These are phyloP conservation scores for Tor tambroides DNA, from an alignment of 2,113 vertebrate species.

Conservation along the genomic window DNA sequence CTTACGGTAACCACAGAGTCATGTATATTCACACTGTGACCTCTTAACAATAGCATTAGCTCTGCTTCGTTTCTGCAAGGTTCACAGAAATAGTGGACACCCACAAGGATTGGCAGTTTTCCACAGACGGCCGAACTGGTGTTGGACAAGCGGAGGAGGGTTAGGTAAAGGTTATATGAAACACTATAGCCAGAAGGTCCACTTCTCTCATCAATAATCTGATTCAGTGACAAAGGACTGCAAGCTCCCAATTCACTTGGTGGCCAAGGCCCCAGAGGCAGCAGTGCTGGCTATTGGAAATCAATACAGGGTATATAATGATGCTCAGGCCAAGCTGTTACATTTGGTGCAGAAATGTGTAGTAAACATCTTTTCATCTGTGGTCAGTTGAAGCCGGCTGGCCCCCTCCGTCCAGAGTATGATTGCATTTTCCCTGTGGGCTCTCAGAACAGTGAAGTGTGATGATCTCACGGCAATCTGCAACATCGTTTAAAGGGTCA, in stretches of 20 bases:
- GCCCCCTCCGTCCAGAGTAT: neutral
- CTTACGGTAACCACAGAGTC: conserved; percentile 29
- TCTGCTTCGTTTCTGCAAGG: conserved; percentile 25
- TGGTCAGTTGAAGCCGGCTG: conserved; percentile 18
- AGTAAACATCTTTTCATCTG: conserved; percentile 39
- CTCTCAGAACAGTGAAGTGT: conserved; percentile 35
- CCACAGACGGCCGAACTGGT: conserved; percentile 1
- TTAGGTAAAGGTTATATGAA: conserved; percentile 40
- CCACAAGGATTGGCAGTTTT: conserved; percentile 22
- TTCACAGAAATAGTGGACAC: conserved; percentile 35
- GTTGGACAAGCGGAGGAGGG: conserved; percentile 17
- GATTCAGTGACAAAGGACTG: conserved; percentile 49
- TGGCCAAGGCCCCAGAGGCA: conserved; percentile 46
- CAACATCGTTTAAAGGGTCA: conserved; percentile 26
- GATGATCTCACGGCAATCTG: conserved; percentile 27
- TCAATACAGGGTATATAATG: conserved; percentile 46
- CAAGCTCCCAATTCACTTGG: conserved; percentile 42
- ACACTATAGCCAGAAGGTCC: conserved; percentile 33
- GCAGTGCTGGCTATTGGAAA: conserved; percentile 42
- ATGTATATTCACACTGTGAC: conserved; percentile 43
- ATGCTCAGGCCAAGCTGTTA: conserved; percentile 49
- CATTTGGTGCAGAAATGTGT: conserved; percentile 37
- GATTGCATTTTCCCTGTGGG: conserved; percentile 20
- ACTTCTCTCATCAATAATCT: conserved; percentile 50
- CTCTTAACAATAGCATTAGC: conserved; percentile 37